phyloP scores from a whole-genome alignment of 30 jellyfish, hydroid and myxozoan genomes.

The Phacellophora camtschatica region DNA sequence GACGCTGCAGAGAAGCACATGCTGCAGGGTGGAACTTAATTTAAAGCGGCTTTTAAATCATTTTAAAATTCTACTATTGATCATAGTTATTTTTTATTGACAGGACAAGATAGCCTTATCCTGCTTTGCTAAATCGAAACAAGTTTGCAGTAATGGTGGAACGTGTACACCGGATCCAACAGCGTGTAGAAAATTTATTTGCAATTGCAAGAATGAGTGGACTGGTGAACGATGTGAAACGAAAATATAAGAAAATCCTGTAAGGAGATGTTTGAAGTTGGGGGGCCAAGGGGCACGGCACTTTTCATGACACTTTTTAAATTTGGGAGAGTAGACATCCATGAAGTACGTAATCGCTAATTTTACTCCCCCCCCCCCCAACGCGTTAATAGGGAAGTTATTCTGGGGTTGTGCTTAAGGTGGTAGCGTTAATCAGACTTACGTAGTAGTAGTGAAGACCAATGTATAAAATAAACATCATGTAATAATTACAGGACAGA shows the following conservation, averaged over 20 bases:
- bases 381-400: too few species aligned
- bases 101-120: constrained; percentile 3
- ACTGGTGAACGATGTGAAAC: constrained; percentile 16
- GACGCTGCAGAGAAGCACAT: too few species aligned
- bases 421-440: too few species aligned
- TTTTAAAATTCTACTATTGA: neutral
- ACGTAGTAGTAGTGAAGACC: too few species aligned
- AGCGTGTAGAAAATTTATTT: constrained; percentile 29
- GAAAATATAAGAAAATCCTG: neutral
- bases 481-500: too few species aligned
- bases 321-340: neutral
- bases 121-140: neutral
- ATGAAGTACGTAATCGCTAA: neutral
- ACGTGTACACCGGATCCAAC: constrained; percentile 3
- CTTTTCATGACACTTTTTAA: neutral
- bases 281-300: neutral
- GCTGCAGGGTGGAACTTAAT: too few species aligned
- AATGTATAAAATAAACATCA: too few species aligned
- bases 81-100: neutral
- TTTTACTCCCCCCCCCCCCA: too few species aligned
- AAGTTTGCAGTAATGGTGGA: constrained; percentile 51
- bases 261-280: neutral
- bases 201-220: constrained; percentile 33
- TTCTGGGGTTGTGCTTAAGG: too few species aligned
- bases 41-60: too few species aligned